Evolutionary conservation across 2,888 invertebrate species (phyloP).

Genomic region (Ormia ochracea): DNA sequence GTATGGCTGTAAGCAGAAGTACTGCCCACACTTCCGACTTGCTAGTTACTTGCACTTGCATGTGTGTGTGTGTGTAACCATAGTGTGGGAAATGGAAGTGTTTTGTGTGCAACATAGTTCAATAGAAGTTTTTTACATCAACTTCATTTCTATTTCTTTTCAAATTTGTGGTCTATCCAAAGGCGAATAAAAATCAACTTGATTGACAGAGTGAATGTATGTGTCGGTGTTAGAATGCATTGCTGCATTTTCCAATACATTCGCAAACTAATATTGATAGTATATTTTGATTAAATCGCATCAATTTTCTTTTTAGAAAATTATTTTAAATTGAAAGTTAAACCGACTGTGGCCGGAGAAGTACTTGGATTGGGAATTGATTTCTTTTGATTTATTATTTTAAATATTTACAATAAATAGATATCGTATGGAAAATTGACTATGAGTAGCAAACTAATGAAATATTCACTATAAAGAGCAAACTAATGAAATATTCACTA

Average conservation of each 20-base stretch:
- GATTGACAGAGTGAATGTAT: not conserved
- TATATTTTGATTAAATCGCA: slow-evolving; percentile 16
- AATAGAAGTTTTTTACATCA: not conserved
- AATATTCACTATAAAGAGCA: too few relatives aligned
- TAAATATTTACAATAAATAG: not conserved
- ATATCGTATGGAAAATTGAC: too few relatives aligned
- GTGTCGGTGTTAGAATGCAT: not conserved
- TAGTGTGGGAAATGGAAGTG: not conserved
- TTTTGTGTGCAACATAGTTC: not conserved
- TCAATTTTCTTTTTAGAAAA: slow-evolving; percentile 10
- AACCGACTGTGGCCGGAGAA: not conserved
- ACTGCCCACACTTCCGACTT: not conserved
- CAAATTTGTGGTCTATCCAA: not conserved
- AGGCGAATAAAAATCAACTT: not conserved
- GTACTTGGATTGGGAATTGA: not conserved
- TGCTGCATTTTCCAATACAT: not conserved
- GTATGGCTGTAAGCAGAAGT: not conserved
- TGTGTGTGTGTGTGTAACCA: not conserved
- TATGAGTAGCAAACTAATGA: too few relatives aligned
- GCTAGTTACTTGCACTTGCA: not conserved
- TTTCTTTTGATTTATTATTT: not conserved
- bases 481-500: too few relatives aligned
- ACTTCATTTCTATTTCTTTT: not conserved
- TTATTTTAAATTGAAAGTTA: slow-evolving; percentile 19
- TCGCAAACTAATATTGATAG: slow-evolving; percentile 2